Evolutionary conservation across 2,888 invertebrate species (phyloP).

Genomic region (Latrodectus hesperus): DNA sequence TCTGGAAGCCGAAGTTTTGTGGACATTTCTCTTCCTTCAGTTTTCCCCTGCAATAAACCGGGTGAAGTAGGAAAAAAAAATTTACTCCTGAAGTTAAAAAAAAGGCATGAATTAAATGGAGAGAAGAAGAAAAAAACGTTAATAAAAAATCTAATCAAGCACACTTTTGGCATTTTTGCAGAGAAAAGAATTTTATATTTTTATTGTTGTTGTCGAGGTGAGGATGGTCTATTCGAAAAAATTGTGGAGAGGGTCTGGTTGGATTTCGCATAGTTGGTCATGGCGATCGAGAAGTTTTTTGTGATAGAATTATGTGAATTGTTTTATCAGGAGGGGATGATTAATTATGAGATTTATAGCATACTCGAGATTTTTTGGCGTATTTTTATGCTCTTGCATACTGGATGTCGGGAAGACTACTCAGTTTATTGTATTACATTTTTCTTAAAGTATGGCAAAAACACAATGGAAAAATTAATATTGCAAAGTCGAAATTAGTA

Average conservation of each 20-base stretch:
- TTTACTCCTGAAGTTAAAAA: background rate
- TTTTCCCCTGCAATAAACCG: slow-evolving; percentile 6
- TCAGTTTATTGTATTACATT: too few relatives aligned
- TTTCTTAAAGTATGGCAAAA: too few relatives aligned
- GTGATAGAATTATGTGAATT: slow-evolving; percentile 41
- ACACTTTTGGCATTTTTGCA: slow-evolving; percentile 42
- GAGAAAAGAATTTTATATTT: slow-evolving; percentile 17
- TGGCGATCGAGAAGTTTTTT: slow-evolving; percentile 16
- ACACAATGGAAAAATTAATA: too few relatives aligned
- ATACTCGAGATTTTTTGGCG: too few relatives aligned
- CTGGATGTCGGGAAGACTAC: too few relatives aligned
- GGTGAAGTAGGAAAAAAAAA: slow-evolving; percentile 19
- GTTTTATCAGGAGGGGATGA: slow-evolving; percentile 27
- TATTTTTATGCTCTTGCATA: too few relatives aligned
- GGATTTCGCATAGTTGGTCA: slow-evolving; percentile 38
- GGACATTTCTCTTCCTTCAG: slow-evolving; percentile 47
- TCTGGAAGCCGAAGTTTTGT: slow-evolving; percentile 34
- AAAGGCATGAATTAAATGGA: slow-evolving; percentile 26
- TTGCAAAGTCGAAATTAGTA: too few relatives aligned
- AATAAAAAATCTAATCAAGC: slow-evolving; percentile 51
- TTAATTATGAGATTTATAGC: slow-evolving; percentile 2
- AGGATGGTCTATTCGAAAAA: slow-evolving; percentile 32
- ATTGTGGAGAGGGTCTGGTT: slow-evolving; percentile 43
- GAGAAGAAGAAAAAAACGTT: background rate
- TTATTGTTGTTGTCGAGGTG: background rate